Percentiles rank a stretch among this genome's conserved stretches.
Conservation (phyloP, 1,140 invertebrate genomes). For the Drosophila ogumai region DNA sequence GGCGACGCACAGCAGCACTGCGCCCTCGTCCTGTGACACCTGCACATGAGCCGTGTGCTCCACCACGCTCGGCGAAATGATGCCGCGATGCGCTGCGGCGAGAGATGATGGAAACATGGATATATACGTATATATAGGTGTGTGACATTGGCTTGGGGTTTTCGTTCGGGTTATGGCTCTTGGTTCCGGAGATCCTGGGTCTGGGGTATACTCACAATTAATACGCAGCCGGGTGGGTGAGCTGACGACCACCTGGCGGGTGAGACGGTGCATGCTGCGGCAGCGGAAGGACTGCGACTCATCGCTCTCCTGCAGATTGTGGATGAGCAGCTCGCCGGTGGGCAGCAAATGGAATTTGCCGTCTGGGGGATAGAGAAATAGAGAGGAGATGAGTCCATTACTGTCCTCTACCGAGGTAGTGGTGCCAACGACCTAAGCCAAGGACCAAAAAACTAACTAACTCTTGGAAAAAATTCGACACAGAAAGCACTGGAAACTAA, state of each 20-base stretch:
- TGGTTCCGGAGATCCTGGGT: background rate
- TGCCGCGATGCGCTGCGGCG: conserved; percentile 88
- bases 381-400: conserved; percentile 4
- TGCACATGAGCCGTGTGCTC: conserved; percentile 89
- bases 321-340: conserved; percentile 92
- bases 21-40: conserved; percentile 90
- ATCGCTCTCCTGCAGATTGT: conserved; percentile 91
- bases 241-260: conserved; percentile 90
- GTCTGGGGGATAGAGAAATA: conserved; percentile 86
- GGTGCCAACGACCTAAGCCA: background rate
- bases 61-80: conserved; percentile 89
- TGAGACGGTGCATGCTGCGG: conserved; percentile 91
- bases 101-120: conserved; percentile 39
- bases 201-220: conserved; percentile 87
- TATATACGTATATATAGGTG: conserved; percentile 39
- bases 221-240: conserved; percentile 90
- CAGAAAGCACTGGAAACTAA: conserved; percentile 2
- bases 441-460: background rate
- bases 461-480: conserved; percentile 9
- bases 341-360: conserved; percentile 92
- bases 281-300: conserved; percentile 91
- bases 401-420: background rate
- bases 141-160: conserved; percentile 58
- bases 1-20: conserved; percentile 90
- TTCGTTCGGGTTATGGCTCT: conserved; percentile 18